Conservation (phyloP, 1,140 invertebrate species). For the Sitobion miscanthi region DNA sequence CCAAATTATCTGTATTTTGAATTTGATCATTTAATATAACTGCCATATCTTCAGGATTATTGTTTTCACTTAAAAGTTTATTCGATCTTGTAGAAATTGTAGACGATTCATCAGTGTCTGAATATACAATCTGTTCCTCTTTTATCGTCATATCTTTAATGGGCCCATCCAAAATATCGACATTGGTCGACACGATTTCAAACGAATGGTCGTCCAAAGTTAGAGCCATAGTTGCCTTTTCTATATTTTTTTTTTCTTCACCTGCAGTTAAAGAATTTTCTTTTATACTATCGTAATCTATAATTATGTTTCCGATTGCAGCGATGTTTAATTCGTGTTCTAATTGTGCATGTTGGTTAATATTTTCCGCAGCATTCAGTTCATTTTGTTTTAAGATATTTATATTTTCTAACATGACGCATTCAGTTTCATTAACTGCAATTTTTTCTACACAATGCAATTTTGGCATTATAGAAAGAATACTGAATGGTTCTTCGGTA, state of each 20-base stretch:
- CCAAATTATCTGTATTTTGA: background rate
- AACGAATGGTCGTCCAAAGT: conserved; percentile 6
- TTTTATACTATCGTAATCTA: conserved; percentile 28
- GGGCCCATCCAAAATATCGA: conserved; percentile 55
- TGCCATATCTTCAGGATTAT: background rate
- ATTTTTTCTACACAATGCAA: background rate
- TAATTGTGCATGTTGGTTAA: background rate
- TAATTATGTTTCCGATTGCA: background rate
- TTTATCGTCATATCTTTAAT: background rate
- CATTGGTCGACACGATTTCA: conserved; percentile 57
- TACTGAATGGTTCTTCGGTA: background rate
- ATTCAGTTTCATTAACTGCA: background rate
- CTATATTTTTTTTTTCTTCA: background rate
- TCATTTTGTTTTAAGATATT: background rate
- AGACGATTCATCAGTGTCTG: background rate
- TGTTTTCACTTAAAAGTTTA: background rate
- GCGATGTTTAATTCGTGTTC: conserved; percentile 30
- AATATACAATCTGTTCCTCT: background rate
- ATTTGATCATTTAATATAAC: background rate
- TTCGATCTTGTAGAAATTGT: background rate
- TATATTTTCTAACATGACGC: background rate
- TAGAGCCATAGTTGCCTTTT: background rate
- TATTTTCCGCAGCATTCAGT: background rate
- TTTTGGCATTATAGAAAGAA: background rate
- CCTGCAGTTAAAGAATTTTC: background rate